These are phyloP conservation scores for Xenus cinereus DNA, from an alignment of 2,113 vertebrate species.

Conservation along the genomic window DNA sequence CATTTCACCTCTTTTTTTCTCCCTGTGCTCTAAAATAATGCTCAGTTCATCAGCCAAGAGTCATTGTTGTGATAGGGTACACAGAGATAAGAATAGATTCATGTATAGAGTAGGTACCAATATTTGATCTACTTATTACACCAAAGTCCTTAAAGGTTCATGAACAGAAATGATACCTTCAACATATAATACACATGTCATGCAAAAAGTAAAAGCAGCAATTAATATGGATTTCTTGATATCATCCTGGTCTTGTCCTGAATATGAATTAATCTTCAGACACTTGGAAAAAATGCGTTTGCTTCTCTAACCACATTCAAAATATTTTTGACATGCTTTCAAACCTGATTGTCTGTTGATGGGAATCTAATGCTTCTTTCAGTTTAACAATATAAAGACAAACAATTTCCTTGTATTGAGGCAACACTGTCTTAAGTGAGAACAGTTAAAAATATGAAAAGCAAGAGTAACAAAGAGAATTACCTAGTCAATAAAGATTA, in stretches of 20 bases:
- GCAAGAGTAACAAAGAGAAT: neutral
- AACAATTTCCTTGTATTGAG: neutral
- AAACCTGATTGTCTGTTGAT: neutral
- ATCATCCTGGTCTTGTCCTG: neutral
- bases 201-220: neutral
- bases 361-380: neutral
- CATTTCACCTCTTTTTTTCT: neutral
- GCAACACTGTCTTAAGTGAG: neutral
- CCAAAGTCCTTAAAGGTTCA: neutral
- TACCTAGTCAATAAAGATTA: neutral
- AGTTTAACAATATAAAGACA: neutral
- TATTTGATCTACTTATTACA: neutral
- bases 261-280: neutral
- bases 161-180: neutral
- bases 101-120: accelerated
- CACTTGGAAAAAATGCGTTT: neutral
- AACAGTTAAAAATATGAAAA: neutral
- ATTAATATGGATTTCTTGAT: neutral
- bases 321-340: neutral
- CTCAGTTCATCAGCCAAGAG: neutral
- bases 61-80: neutral
- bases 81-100: neutral
- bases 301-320: neutral
- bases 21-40: neutral
- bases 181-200: neutral